These are phyloP conservation scores for Ctenicera cuprea DNA, from an alignment of 2,888 invertebrate genomes.

Conservation along the genomic window DNA sequence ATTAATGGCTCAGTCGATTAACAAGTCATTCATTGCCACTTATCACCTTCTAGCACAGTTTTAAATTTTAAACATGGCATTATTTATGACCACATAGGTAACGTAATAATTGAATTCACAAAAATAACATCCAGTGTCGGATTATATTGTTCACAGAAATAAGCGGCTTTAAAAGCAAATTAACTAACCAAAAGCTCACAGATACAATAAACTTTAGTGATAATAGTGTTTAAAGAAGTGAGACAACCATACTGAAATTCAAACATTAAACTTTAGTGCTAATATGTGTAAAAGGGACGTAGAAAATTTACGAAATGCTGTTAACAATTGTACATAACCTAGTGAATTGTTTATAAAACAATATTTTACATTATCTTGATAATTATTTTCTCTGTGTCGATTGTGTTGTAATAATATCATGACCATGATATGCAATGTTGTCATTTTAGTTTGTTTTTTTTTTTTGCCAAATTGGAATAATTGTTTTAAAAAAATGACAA, in stretches of 20 bases:
- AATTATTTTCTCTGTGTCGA: neutral
- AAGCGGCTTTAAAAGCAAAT: neutral
- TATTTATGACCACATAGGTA: no score
- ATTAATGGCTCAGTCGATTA: no score
- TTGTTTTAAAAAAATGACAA: no score
- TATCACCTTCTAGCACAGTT: no score
- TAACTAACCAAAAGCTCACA: neutral
- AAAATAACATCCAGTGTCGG: no score
- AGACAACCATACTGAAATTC: slow-evolving; percentile 8
- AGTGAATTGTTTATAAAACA: neutral
- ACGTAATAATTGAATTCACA: no score
- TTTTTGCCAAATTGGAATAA: no score
- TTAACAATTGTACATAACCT: slow-evolving; percentile 22
- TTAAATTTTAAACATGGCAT: no score
- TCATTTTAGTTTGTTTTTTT: neutral
- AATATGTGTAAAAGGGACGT: slow-evolving; percentile 12
- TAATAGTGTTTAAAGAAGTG: slow-evolving; percentile 17
- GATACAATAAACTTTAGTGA: slow-evolving; percentile 3
- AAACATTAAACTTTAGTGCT: slow-evolving; percentile 29
- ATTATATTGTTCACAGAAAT: neutral
- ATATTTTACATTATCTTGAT: neutral
- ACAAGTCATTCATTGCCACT: no score
- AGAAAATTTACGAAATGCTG: slow-evolving; percentile 9
- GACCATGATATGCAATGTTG: neutral
- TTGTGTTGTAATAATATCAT: neutral